phyloP scores from a whole-genome alignment of 2,113 vertebrate species.

The Salminus brasiliensis region DNA sequence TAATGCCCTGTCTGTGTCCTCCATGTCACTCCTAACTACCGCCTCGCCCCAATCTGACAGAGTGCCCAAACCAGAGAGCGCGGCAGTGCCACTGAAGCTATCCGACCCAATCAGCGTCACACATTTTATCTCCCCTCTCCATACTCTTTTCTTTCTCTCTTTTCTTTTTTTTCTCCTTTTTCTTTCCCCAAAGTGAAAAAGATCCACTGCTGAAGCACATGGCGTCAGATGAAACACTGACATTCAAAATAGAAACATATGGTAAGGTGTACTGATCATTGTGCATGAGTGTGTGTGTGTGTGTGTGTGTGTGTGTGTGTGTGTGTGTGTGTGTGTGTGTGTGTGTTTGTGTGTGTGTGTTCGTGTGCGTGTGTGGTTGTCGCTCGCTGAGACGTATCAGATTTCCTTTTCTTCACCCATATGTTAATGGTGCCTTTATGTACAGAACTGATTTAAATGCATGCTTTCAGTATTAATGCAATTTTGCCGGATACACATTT shows the following conservation, averaged over 20 bases:
- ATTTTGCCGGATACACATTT: neutral
- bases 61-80: conserved; percentile 59
- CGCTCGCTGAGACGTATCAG: neutral
- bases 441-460: neutral
- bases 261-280: conserved; percentile 34
- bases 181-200: conserved; percentile 9
- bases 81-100: conserved; percentile 63
- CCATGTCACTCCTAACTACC: conserved; percentile 67
- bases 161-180: neutral
- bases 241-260: conserved; percentile 50
- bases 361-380: neutral
- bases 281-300: neutral
- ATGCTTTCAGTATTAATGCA: neutral
- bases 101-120: conserved; percentile 67
- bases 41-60: conserved; percentile 61
- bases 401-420: conserved; percentile 14
- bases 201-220: conserved; percentile 18
- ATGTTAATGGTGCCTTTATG: conserved; percentile 22
- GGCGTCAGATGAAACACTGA: conserved; percentile 24
- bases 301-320: neutral
- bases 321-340: neutral
- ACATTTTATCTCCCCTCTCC: conserved; percentile 20
- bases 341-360: no score
- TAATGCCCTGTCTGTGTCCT: conserved; percentile 64
- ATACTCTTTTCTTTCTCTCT: neutral